phyloP scores from a whole-genome alignment of 2,888 invertebrate species.

The Rhagonycha fulva region DNA sequence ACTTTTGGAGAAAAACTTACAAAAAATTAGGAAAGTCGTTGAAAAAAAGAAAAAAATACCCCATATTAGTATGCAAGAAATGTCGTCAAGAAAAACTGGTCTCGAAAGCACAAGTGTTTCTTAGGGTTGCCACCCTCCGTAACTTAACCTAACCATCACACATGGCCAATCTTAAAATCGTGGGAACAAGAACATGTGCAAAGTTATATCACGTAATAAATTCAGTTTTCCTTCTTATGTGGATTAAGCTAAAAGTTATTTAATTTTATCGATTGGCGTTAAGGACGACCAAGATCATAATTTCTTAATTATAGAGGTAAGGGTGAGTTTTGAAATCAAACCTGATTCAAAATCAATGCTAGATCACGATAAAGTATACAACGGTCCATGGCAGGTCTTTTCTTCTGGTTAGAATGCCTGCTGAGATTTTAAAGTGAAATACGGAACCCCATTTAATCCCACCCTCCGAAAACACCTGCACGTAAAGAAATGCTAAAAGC shows the following conservation, averaged over 20 bases:
- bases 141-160: slow-evolving; percentile 42
- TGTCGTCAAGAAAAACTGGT: slow-evolving; percentile 32
- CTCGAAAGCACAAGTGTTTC: slow-evolving; percentile 42
- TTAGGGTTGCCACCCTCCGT: slow-evolving; percentile 45
- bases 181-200: slow-evolving; percentile 52
- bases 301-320: neutral
- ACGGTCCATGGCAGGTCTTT: neutral
- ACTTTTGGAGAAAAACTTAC: neutral
- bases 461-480: slow-evolving; percentile 28
- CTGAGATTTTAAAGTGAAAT: slow-evolving; percentile 20
- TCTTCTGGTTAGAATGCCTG: neutral
- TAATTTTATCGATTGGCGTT: neutral
- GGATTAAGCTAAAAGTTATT: neutral
- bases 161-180: slow-evolving; percentile 47
- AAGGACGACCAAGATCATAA: neutral
- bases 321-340: neutral
- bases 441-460: slow-evolving; percentile 15
- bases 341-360: neutral
- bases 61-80: slow-evolving; percentile 25
- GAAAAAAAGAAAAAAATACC: neutral
- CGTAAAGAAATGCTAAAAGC: slow-evolving; percentile 21
- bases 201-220: slow-evolving; percentile 43
- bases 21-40: neutral
- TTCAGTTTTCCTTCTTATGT: slow-evolving; percentile 35
- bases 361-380: neutral